These are phyloP conservation scores for Antechinus stuartii DNA, from an alignment of 2,113 vertebrate species.

Conservation along the genomic window DNA sequence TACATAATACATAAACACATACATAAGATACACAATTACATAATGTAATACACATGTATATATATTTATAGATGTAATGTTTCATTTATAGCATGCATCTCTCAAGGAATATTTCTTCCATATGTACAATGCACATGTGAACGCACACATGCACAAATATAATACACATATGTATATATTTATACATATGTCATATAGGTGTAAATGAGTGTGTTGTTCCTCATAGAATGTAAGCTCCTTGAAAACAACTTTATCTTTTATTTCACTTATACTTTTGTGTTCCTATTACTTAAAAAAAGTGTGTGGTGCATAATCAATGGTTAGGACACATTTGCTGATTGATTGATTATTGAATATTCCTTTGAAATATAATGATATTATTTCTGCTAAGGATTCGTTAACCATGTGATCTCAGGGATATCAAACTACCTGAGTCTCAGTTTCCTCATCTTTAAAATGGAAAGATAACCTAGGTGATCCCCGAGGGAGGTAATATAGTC, in stretches of 20 bases:
- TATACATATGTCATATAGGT: no score
- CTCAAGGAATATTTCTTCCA: no score
- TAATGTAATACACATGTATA: no score
- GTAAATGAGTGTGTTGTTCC: no score
- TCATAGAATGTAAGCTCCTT: background rate
- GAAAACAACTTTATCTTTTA: background rate
- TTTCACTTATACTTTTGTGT: background rate
- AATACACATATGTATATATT: no score
- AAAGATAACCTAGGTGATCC: background rate
- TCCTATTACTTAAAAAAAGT: background rate
- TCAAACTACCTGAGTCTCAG: background rate
- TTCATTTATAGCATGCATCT: background rate
- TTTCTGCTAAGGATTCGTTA: conserved; percentile 45
- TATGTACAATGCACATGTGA: no score
- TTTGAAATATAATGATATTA: conserved; percentile 39
- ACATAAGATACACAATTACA: no score
- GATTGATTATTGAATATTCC: conserved; percentile 1
- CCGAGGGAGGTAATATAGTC: background rate
- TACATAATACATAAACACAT: no score
- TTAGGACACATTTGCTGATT: background rate
- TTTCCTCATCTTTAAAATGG: no score
- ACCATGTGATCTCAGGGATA: background rate
- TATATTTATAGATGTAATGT: no score
- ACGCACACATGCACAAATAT: background rate
- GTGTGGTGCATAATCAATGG: background rate